Evolutionary conservation across 2,113 vertebrate species (phyloP), one percentile per base, ranked within the genome.

Genomic region (Pogonocichla stellata): DNA sequence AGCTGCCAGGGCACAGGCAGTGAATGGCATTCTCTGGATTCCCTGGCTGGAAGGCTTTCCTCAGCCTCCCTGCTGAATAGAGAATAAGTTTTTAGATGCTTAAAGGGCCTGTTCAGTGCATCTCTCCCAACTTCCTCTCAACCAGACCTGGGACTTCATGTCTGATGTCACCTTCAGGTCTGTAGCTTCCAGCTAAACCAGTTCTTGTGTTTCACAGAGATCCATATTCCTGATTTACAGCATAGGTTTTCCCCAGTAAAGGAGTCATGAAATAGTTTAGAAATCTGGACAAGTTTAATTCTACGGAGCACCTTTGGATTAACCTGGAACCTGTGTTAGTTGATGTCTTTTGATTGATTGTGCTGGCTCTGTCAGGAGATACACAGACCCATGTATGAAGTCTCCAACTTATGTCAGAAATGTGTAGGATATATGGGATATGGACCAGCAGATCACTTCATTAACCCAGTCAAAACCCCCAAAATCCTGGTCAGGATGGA

Each of bases 371-470:
- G 34, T 25, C 58, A 43, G 29, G 65, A 64, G 50, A 25, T 23
- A 6, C 6, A 26, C 6, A 43, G 75, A 82, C 13, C 33, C 8
- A 0, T 9, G 15, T 28, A 19, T 28, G 57, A 42, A 77, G 48
- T 28, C 58, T 51, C 58, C 45, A 42, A 0, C 8, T 58, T 17
- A 0, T 4, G 3, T 57, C 65, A 53, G 56, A n/a, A 69, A 20
- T 14, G 5, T 16, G 12, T 61, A 10, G 23, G 54, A 20, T 60
- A 14, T 19, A 7, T 6, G 22, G 43, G 45, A 8, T 40, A 24
- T 14, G 56, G n/a, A 48, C 14, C 61, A 78, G n/a, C 60, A 45
- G 60, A 45, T 73, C 42, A 11, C 33, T 25, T 71, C 54, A 4
- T 42, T 33, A 65, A 73, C 64, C 48, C 73, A 23, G 26, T 51